phyloP scores from a whole-genome alignment of 1,140 invertebrate genomes.

The Ceratosolen solmsi region DNA sequence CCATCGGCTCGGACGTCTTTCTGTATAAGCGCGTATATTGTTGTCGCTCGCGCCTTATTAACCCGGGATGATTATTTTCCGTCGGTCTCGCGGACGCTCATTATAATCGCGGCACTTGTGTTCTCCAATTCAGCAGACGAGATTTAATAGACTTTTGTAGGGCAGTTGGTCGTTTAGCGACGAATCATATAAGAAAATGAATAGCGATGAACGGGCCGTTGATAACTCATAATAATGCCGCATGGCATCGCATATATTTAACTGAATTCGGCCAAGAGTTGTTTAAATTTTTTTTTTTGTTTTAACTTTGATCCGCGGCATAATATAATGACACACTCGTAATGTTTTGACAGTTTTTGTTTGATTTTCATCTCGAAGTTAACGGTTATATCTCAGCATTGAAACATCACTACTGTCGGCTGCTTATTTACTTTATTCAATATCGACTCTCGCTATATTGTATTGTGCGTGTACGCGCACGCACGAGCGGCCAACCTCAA shows the following conservation, averaged over 20 bases:
- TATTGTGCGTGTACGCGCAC: background rate
- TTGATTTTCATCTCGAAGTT: background rate
- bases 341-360: slow-evolving; percentile 16
- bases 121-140: background rate
- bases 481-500: background rate
- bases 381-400: background rate
- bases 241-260: background rate
- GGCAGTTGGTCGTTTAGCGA: background rate
- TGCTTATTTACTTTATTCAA: slow-evolving; percentile 1
- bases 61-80: background rate
- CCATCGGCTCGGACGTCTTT: background rate
- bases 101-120: slow-evolving; percentile 44
- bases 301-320: background rate
- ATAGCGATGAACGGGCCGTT: background rate
- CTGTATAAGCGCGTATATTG: too few relatives aligned
- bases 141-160: slow-evolving; percentile 25
- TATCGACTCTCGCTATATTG: background rate
- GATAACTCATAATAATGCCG: background rate
- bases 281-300: too few relatives aligned
- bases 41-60: slow-evolving; percentile 21
- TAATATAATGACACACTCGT: background rate
- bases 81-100: background rate
- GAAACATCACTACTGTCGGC: background rate
- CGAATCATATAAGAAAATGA: background rate
- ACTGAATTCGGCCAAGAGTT: too few relatives aligned